Evolutionary conservation across 2,113 vertebrate genomes (phyloP).

Genomic region (Pseudopodoces humilis): DNA sequence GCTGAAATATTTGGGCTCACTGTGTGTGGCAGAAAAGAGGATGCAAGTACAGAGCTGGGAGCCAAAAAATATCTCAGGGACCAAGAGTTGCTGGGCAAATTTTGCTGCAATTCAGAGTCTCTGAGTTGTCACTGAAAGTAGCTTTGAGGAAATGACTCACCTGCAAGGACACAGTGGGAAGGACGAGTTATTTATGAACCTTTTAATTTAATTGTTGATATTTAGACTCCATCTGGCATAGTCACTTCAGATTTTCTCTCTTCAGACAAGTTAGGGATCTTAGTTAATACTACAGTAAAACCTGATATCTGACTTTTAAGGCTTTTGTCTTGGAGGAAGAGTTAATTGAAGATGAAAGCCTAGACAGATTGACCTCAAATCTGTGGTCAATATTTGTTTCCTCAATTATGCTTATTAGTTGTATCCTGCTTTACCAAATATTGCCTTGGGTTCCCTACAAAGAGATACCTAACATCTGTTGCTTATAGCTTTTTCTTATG

Average conservation of each 20-base stretch:
- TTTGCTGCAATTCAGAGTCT: not conserved
- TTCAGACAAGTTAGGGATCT: not conserved
- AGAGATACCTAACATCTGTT: not conserved
- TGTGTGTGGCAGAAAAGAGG: not conserved
- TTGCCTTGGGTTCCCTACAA: not conserved
- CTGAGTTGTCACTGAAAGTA: not conserved
- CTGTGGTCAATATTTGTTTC: not conserved
- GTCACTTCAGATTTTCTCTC: not conserved
- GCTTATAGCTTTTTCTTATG: not conserved
- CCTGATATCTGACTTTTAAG: not conserved
- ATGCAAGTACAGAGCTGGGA: not conserved
- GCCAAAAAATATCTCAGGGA: not conserved
- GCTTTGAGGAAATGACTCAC: constrained; percentile 23
- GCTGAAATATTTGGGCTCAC: not conserved
- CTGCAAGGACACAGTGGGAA: constrained; percentile 15
- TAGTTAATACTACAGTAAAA: not conserved
- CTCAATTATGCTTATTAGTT: not conserved
- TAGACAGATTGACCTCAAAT: not conserved
- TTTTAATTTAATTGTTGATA: constrained; percentile 35
- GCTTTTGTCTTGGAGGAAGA: not conserved
- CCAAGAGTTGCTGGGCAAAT: not conserved
- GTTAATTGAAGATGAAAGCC: not conserved
- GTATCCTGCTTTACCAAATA: not conserved
- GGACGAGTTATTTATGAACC: not conserved
- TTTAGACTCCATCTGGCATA: constrained; percentile 2